These are phyloP conservation scores for Hypercompe scribonia DNA, from an alignment of 2,888 invertebrate species.

Conservation along the genomic window DNA sequence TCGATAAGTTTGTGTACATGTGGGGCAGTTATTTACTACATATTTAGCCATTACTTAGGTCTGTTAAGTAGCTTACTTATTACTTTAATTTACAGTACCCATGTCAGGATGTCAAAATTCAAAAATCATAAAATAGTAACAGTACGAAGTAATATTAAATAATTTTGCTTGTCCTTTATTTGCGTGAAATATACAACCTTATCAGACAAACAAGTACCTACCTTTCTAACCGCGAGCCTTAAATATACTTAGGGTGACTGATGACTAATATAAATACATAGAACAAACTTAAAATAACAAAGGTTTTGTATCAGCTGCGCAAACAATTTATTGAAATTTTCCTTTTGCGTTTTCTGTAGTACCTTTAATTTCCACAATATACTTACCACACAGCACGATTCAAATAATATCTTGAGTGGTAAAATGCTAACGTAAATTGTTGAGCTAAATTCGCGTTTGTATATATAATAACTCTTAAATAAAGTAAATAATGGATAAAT, in stretches of 20 bases:
- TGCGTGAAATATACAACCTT: conserved; percentile 7
- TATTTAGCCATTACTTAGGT: background rate
- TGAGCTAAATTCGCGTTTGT: conserved; percentile 57
- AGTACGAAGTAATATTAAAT: background rate
- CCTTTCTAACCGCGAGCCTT: conserved; percentile 2
- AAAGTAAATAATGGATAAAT: conserved; percentile 64
- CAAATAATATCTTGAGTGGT: conserved; percentile 13
- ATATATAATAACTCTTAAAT: conserved; percentile 68
- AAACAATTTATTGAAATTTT: conserved; percentile 15
- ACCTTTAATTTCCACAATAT: conserved; percentile 5
- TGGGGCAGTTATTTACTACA: background rate
- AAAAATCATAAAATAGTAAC: background rate
- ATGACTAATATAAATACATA: conserved; percentile 11
- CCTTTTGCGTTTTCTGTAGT: conserved; percentile 7
- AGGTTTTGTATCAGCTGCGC: conserved; percentile 7
- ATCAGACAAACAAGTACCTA: conserved; percentile 4
- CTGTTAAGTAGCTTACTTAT: background rate
- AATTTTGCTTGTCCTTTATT: background rate
- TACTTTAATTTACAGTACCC: background rate
- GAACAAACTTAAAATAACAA: conserved; percentile 3
- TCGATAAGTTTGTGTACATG: no score
- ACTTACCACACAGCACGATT: conserved; percentile 12
- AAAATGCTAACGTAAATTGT: conserved; percentile 59
- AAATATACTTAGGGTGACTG: conserved; percentile 9
- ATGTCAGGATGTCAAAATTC: background rate